Evolutionary conservation across 2,113 vertebrate genomes (phyloP).

Genomic region (Panthera leo): DNA sequence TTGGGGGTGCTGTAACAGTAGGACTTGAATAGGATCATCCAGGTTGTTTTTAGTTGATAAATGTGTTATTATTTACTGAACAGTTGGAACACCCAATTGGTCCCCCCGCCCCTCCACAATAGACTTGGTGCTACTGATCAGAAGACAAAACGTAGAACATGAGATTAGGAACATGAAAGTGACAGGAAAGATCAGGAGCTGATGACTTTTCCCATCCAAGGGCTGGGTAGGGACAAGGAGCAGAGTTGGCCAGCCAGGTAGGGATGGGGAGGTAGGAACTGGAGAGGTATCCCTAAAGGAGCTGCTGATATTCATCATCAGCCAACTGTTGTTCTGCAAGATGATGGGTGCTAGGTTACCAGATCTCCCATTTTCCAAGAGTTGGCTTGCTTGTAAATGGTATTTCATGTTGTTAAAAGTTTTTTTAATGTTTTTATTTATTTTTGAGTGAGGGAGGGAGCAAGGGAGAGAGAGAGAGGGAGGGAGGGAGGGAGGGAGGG

Average conservation of each 20-base stretch:
- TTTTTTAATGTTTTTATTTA: background rate
- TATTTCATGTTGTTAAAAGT: background rate
- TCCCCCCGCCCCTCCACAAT: no score
- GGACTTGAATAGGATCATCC: background rate
- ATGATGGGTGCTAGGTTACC: background rate
- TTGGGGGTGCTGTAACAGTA: background rate
- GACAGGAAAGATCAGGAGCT: background rate
- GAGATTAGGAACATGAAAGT: background rate
- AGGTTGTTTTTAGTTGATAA: background rate
- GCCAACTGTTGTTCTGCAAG: background rate
- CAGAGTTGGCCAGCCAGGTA: background rate
- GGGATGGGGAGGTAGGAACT: no score
- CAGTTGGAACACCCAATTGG: background rate
- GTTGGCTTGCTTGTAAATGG: background rate
- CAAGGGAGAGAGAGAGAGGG: no score
- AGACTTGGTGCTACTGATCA: background rate
- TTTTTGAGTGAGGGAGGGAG: no score
- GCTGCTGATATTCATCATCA: background rate
- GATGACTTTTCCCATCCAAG: no score
- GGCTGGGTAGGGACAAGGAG: background rate
- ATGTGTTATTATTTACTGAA: background rate
- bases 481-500: no score
- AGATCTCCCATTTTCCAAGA: background rate
- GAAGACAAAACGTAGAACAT: background rate
- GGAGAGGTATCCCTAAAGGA: no score